A percentile compares a stretch with the other conserved stretches of the same genome.
phyloP scores from a whole-genome alignment of 2,888 invertebrate species.

The Sclerodermus sp. region DNA sequence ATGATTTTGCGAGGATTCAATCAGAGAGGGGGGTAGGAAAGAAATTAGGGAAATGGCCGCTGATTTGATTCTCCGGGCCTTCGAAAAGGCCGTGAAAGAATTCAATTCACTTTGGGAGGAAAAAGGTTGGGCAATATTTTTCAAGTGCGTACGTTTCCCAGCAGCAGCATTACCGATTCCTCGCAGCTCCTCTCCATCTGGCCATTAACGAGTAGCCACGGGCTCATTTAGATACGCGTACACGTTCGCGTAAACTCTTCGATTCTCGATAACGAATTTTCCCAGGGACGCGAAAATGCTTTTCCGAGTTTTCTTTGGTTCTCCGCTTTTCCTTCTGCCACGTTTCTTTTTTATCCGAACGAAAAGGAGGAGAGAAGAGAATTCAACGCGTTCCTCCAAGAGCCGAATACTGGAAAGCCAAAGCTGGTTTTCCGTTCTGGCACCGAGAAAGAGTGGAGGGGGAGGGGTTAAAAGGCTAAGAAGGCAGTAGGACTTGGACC shows the following conservation, averaged over 20 bases:
- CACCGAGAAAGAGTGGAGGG: neutral
- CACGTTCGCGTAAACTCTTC: constrained; percentile 36
- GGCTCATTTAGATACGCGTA: constrained; percentile 32
- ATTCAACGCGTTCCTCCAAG: neutral
- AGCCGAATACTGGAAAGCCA: neutral
- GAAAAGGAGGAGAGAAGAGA: no score
- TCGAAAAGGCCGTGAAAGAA: no score
- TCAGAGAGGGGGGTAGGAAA: no score
- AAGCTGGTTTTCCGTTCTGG: no score
- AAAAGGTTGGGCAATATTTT: no score
- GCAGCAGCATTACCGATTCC: neutral
- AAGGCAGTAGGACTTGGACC: no score
- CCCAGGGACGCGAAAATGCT: constrained; percentile 32
- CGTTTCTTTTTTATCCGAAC: neutral
- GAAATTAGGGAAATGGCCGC: no score
- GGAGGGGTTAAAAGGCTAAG: neutral
- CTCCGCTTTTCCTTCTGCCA: neutral
- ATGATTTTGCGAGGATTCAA: no score
- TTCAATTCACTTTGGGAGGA: no score
- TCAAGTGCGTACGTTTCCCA: no score
- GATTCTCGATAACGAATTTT: constrained; percentile 42
- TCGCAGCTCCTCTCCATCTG: no score
- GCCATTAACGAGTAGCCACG: constrained; percentile 24
- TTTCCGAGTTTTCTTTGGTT: constrained; percentile 17
- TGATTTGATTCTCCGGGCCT: no score